Percentiles rank a stretch among this genome's conserved stretches.
Conservation (phyloP, 1,140 invertebrate genomes). For the Aphaenogaster rudis region DNA sequence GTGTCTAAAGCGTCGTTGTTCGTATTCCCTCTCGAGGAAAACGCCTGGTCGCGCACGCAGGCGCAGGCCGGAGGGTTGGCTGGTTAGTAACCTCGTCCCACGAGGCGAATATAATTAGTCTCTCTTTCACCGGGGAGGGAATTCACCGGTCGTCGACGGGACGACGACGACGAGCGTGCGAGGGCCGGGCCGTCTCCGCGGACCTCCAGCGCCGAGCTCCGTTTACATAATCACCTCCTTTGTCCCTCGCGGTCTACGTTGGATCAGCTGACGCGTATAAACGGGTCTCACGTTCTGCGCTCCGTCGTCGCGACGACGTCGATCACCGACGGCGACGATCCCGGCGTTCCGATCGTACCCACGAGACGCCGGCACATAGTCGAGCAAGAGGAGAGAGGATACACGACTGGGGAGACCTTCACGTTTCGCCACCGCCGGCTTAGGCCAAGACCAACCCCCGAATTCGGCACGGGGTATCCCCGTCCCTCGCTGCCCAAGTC, state of each 20-base stretch:
- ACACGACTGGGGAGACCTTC: background rate
- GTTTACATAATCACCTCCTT: slow-evolving; percentile 74
- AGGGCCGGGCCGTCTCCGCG: background rate
- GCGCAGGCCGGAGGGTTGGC: slow-evolving; percentile 51
- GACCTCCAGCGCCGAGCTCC: background rate
- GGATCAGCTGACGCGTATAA: slow-evolving; percentile 65
- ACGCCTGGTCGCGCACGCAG: slow-evolving; percentile 30
- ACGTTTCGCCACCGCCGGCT: background rate
- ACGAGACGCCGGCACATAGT: slow-evolving; percentile 59
- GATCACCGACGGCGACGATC: slow-evolving; percentile 33
- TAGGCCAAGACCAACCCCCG: background rate
- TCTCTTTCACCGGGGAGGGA: slow-evolving; percentile 36
- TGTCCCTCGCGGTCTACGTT: slow-evolving; percentile 31
- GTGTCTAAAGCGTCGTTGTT: background rate
- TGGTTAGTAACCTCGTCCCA: slow-evolving; percentile 70
- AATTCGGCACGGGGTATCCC: background rate
- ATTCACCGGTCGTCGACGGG: slow-evolving; percentile 18
- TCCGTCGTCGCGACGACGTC: slow-evolving; percentile 60
- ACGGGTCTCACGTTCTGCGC: slow-evolving; percentile 65
- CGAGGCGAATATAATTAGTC: slow-evolving; percentile 72
- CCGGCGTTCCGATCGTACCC: slow-evolving; percentile 13
- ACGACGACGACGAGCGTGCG: background rate
- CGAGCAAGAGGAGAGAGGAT: background rate
- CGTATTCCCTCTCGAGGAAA: slow-evolving; percentile 21
- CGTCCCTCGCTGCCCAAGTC: background rate